Evolutionary conservation across 1,140 invertebrate genomes (phyloP).

Genomic region (Zophobas atratus): DNA sequence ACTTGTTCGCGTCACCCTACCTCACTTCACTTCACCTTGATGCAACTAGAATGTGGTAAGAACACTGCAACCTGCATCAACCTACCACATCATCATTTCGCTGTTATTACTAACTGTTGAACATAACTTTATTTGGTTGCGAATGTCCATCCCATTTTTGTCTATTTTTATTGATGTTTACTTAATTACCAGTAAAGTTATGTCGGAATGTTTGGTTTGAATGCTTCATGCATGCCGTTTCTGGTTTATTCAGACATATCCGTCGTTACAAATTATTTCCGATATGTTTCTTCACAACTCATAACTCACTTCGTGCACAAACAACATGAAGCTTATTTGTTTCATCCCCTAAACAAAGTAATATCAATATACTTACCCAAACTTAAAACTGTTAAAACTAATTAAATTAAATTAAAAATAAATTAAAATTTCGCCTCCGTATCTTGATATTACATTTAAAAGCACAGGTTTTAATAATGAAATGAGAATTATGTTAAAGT

Average conservation of each 20-base stretch:
- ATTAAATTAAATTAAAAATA: no score
- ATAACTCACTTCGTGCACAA: constrained; percentile 52
- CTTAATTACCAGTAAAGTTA: constrained; percentile 38
- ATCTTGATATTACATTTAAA: not conserved
- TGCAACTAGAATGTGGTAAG: constrained; percentile 69
- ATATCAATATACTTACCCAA: constrained; percentile 22
- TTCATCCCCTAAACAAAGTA: not conserved
- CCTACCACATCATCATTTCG: constrained; percentile 51
- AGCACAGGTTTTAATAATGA: constrained; percentile 9
- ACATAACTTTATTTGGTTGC: constrained; percentile 22
- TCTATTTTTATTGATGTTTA: not conserved
- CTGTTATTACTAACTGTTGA: constrained; percentile 40
- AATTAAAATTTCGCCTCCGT: no score
- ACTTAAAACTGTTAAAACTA: not conserved
- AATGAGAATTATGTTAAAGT: constrained; percentile 5
- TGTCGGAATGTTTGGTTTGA: constrained; percentile 43
- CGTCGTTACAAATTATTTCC: constrained; percentile 47
- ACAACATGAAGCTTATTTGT: constrained; percentile 48
- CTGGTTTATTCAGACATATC: constrained; percentile 46
- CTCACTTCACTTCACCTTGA: constrained; percentile 68
- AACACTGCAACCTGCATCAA: constrained; percentile 65
- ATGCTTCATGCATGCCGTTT: constrained; percentile 50
- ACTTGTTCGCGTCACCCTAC: constrained; percentile 67
- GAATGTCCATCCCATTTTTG: not conserved
- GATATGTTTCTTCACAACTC: constrained; percentile 49